phyloP scores from a whole-genome alignment of 2,888 invertebrate genomes.

The Microchrysa polita region DNA sequence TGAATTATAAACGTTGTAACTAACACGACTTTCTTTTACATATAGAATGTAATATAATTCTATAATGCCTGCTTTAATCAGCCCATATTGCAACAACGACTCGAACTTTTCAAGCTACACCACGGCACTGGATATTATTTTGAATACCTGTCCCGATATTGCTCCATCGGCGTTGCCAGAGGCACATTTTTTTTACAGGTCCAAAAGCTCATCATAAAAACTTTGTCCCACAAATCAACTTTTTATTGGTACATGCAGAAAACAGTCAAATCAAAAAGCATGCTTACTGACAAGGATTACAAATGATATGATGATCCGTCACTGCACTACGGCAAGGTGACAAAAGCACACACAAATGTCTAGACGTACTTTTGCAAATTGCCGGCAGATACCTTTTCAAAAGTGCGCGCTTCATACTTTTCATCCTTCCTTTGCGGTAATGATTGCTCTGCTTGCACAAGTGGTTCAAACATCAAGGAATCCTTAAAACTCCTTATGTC shows the following conservation, averaged over 20 bases:
- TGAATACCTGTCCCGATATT: too few relatives aligned
- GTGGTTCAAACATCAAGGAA: too few relatives aligned
- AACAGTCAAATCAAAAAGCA: not conserved
- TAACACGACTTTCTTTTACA: too few relatives aligned
- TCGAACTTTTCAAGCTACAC: too few relatives aligned
- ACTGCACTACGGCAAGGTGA: not conserved
- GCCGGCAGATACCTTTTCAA: not conserved
- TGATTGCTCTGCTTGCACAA: not conserved
- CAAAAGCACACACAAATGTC: conserved; percentile 3
- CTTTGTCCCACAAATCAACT: not conserved
- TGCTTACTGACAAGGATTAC: not conserved
- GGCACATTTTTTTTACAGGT: too few relatives aligned
- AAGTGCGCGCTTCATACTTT: not conserved
- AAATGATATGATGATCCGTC: not conserved
- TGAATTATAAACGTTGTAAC: too few relatives aligned
- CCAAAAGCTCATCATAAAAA: not conserved
- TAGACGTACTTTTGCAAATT: conserved; percentile 3
- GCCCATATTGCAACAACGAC: too few relatives aligned
- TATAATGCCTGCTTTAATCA: too few relatives aligned
- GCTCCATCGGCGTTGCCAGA: too few relatives aligned
- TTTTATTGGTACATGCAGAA: not conserved
- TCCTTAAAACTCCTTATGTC: too few relatives aligned
- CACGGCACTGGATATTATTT: too few relatives aligned
- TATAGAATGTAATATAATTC: too few relatives aligned
- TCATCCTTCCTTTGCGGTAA: not conserved